Percentiles rank a stretch among this genome's conserved stretches.
phyloP scores from a whole-genome alignment of 2,113 vertebrate genomes.

The Paracanthobrama guichenoti region DNA sequence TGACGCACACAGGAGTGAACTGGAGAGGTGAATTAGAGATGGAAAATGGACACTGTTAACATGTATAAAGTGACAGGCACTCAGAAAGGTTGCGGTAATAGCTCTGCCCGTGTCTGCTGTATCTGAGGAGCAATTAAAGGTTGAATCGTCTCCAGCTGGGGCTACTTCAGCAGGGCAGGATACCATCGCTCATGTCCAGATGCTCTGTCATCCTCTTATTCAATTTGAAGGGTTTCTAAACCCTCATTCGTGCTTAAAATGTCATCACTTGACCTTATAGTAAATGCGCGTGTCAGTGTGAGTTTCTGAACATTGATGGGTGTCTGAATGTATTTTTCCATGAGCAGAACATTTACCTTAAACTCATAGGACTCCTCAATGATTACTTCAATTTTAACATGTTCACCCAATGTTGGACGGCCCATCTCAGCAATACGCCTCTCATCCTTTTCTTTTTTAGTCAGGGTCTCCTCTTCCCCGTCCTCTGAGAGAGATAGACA shows the following conservation, averaged over 20 bases:
- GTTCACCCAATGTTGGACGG: slow-evolving; percentile 86
- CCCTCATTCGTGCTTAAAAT: background rate
- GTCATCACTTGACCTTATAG: background rate
- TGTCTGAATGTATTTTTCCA: background rate
- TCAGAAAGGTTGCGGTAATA: background rate
- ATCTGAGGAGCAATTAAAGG: slow-evolving; percentile 15
- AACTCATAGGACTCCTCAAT: slow-evolving; percentile 98
- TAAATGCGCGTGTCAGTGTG: background rate
- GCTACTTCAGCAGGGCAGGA: background rate
- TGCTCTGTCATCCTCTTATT: slow-evolving; percentile 13
- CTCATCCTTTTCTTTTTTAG: slow-evolving; percentile 89
- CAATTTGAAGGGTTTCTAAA: slow-evolving; percentile 6
- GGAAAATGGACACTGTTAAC: background rate
- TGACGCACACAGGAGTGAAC: background rate
- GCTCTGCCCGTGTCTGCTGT: background rate
- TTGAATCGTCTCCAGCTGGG: slow-evolving; percentile 4
- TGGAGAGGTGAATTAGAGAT: slow-evolving; percentile 1
- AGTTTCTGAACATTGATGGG: background rate
- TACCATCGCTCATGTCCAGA: slow-evolving; percentile 26
- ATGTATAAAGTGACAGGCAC: slow-evolving; percentile 7
- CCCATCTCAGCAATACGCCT: slow-evolving; percentile 89
- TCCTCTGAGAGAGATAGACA: slow-evolving; percentile 77
- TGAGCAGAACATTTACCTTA: slow-evolving; percentile 81
- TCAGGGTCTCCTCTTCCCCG: slow-evolving; percentile 74
- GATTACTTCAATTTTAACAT: slow-evolving; percentile 86